These are phyloP conservation scores for Drosophila ezoana DNA, from an alignment of 2,888 invertebrate species.

Conservation along the genomic window DNA sequence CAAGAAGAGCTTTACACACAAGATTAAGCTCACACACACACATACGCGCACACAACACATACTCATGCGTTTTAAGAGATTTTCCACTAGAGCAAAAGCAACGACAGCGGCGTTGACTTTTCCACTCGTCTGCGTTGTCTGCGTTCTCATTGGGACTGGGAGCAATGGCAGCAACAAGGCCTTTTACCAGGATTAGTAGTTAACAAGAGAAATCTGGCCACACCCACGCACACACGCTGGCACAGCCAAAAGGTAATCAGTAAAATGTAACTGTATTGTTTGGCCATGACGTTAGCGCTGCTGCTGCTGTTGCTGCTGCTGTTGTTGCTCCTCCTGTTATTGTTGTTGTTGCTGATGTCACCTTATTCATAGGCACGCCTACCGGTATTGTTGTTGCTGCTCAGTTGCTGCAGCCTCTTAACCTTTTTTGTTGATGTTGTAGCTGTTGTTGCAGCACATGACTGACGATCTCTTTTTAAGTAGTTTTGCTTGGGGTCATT, in stretches of 20 bases:
- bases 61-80: conserved; percentile 73
- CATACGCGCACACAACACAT: conserved; percentile 40
- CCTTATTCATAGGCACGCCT: conserved; percentile 59
- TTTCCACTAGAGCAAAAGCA: conserved; percentile 63
- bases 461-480: conserved; percentile 77
- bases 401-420: conserved; percentile 60
- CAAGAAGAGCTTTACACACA: conserved; percentile 8
- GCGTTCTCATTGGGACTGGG: conserved; percentile 47
- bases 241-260: conserved; percentile 80
- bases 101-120: conserved; percentile 72
- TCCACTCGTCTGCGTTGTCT: conserved; percentile 70
- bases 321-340: conserved; percentile 12
- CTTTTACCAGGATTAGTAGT: conserved; percentile 81
- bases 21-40: conserved; percentile 33
- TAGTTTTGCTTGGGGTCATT: conserved; percentile 74
- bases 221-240: conserved; percentile 46
- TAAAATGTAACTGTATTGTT: conserved; percentile 81
- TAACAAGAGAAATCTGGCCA: conserved; percentile 79
- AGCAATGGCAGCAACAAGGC: conserved; percentile 62
- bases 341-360: conserved; percentile 53
- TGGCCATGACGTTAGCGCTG: conserved; percentile 48
- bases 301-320: conserved; percentile 18
- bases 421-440: conserved; percentile 42
- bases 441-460: conserved; percentile 33
- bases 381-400: conserved; percentile 33